Conservation (phyloP, 2,113 vertebrate species). For the Catharus fuscescens region DNA sequence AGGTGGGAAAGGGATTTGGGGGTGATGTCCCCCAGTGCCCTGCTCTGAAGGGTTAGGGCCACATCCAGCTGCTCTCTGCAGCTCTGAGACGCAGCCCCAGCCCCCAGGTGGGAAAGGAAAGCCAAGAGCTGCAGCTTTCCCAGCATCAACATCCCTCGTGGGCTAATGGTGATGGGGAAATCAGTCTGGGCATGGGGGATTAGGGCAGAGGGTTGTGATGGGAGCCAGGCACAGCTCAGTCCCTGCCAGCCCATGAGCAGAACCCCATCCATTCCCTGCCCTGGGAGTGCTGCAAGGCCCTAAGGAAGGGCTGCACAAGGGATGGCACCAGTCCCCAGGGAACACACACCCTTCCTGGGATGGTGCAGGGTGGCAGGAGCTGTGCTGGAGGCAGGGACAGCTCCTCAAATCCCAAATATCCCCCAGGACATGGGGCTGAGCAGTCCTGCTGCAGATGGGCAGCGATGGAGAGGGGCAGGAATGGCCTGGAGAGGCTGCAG, state of each 20-base stretch:
- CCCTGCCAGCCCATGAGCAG: accelerated
- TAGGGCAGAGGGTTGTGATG: not conserved
- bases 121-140: not conserved
- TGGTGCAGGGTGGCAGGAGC: not conserved
- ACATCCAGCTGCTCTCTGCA: not conserved
- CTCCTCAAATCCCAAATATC: accelerated
- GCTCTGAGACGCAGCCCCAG: not conserved
- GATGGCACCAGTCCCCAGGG: accelerated
- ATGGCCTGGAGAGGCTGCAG: not conserved
- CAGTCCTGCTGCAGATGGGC: accelerated
- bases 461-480: accelerated
- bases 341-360: not conserved
- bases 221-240: not conserved
- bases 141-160: accelerated
- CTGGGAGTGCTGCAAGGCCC: not conserved
- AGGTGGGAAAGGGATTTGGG: not conserved
- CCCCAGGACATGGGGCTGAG: accelerated
- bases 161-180: not conserved
- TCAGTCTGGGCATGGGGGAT: accelerated
- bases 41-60: not conserved
- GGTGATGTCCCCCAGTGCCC: accelerated
- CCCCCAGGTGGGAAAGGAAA: not conserved
- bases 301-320: not conserved
- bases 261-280: accelerated
- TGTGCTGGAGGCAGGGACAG: not conserved